Evolutionary conservation across 2,113 vertebrate genomes (phyloP), one percentile per base, ranked within the genome.

Genomic region (Gila orcuttii): DNA sequence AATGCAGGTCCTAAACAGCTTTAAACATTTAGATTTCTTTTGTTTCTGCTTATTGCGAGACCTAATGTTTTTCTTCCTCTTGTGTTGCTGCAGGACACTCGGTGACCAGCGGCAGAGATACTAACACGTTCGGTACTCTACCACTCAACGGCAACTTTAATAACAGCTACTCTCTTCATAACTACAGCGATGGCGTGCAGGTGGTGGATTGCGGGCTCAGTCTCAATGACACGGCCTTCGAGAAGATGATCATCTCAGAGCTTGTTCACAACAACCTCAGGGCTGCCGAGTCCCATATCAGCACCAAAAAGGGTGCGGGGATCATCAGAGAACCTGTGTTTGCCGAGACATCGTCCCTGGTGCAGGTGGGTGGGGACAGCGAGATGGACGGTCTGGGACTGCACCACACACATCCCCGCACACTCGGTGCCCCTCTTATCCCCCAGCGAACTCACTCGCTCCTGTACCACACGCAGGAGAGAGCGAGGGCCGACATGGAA

Each of bases 101-200:
- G 96, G 96, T 99, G 97, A 99, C 96, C 97, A 98, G 95, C 94
- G 96, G 95, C 96, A 98, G 97, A 97, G 97, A 99, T 95, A 96
- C 97, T 96, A 99, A 97, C 97, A 97, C 98, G 96, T 99, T 99
- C 97, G 98, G 99, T 97, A 99, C 98, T 95, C 98, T 99, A 97
- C 98, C 97, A 96, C 98, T 99, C 97, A 99, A 99, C 97, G 98
- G 98, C 97, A 99, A 99, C 94, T 99, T 99, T 94, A 99, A 99
- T 94, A 99, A 99, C 94, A 99, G 98, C 96, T 99, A 99, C 94
- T 99, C 98, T 39, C 94, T 99, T 93, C 96, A 96, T 92, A 99
- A 98, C 94, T 99, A 98, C 91, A 95, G 93, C 15, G 95, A 98
- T 92, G 94, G 96, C 6, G 95, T 99, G 92, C 97, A 97, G 93